phyloP scores from a whole-genome alignment of 2,797 vertebrate species.

The Glossophaga mutica region DNA sequence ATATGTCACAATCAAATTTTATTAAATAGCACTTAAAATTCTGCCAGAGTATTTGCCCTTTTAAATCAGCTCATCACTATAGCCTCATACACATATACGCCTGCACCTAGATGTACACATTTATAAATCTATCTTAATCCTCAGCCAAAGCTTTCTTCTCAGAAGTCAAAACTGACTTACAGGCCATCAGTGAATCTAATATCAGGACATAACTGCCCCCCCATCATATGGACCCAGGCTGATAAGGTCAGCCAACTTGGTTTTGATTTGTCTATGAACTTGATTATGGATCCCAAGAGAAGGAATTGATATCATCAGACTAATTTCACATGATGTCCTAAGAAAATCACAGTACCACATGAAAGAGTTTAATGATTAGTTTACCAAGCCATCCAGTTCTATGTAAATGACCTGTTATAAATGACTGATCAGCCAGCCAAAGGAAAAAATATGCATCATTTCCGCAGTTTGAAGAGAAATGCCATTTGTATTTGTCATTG shows the following conservation, averaged over 20 bases:
- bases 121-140: not conserved
- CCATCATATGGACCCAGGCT: not conserved
- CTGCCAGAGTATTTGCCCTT: not conserved
- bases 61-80: not conserved
- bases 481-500: slow-evolving; percentile 58
- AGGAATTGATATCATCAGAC: slow-evolving; percentile 64
- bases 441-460: slow-evolving; percentile 46
- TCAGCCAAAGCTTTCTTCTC: not conserved
- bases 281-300: slow-evolving; percentile 63
- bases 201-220: not conserved
- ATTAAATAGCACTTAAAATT: not conserved
- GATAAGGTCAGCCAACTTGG: slow-evolving; percentile 42
- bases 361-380: slow-evolving; percentile 68
- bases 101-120: not conserved
- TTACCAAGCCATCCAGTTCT: slow-evolving; percentile 61
- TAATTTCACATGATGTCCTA: slow-evolving; percentile 61
- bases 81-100: not conserved
- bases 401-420: slow-evolving; percentile 72
- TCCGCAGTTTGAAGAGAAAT: slow-evolving; percentile 42
- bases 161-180: slow-evolving; percentile 29
- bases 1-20: not conserved
- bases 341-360: slow-evolving; percentile 47
- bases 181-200: not conserved
- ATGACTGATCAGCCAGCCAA: slow-evolving; percentile 61
- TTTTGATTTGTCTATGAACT: slow-evolving; percentile 50